phyloP scores from a whole-genome alignment of 2,797 vertebrate species.

The Myotis myotis region DNA sequence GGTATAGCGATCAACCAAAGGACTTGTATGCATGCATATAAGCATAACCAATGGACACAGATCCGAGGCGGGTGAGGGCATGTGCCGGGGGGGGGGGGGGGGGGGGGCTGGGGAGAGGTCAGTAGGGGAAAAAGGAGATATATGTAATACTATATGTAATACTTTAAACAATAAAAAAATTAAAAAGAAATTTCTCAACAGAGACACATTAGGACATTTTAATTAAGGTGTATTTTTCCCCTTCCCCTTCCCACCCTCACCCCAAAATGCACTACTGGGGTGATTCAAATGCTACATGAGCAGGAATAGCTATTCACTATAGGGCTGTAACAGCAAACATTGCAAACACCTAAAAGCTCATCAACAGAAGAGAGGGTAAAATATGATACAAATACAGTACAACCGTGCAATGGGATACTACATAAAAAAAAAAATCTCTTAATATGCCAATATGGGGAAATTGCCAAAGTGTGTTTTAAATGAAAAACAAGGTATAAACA shows the following conservation, averaged over 20 bases:
- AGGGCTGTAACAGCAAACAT: neutral
- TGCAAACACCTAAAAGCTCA: neutral
- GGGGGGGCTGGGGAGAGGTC: too few species aligned
- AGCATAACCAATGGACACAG: too few species aligned
- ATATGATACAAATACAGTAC: neutral
- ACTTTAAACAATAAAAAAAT: too few species aligned
- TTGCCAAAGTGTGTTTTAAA: neutral
- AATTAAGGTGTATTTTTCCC: conserved; percentile 77
- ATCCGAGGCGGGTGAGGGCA: too few species aligned
- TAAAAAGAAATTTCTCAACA: conserved; percentile 80
- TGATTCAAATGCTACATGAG: conserved; percentile 68
- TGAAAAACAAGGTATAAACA: neutral
- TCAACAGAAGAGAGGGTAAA: neutral
- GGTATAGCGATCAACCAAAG: too few species aligned
- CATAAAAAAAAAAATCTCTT: conserved; percentile 9
- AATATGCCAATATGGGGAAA: neutral
- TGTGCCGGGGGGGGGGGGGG: too few species aligned
- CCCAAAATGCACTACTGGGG: conserved; percentile 68
- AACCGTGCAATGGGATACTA: neutral
- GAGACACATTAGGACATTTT: conserved; percentile 77
- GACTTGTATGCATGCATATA: too few species aligned
- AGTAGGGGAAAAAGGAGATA: too few species aligned
- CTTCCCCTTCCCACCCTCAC: conserved; percentile 56
- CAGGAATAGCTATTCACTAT: conserved; percentile 48
- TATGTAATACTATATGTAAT: too few species aligned